Percentiles rank a stretch among this genome's conserved stretches.
phyloP scores from a whole-genome alignment of 2,113 vertebrate genomes.

The Riparia riparia region DNA sequence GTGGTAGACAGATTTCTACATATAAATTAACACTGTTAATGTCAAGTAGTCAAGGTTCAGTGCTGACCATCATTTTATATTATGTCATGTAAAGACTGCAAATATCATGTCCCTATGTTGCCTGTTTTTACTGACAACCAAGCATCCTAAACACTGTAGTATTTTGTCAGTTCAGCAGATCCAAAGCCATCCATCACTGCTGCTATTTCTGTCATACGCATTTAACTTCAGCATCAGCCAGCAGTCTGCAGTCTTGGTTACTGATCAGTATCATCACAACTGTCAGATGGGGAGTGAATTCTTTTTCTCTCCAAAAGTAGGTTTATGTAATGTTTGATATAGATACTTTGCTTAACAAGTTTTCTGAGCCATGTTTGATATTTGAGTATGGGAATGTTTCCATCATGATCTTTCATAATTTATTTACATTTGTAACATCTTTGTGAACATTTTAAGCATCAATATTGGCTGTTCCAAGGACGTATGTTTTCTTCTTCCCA shows the following conservation, averaged over 20 bases:
- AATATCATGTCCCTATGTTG: conserved; percentile 67
- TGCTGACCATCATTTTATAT: conserved; percentile 74
- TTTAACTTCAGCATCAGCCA: conserved; percentile 77
- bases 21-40: conserved; percentile 69
- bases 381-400: neutral
- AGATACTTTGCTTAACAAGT: neutral
- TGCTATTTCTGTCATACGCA: conserved; percentile 73
- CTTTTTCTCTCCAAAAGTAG: neutral
- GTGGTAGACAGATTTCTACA: conserved; percentile 58
- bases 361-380: neutral
- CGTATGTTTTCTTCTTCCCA: neutral
- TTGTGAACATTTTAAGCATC: neutral
- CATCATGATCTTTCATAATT: neutral
- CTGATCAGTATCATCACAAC: conserved; percentile 60
- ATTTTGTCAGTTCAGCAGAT: conserved; percentile 73
- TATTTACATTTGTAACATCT: neutral
- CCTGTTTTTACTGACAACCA: conserved; percentile 77
- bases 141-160: conserved; percentile 64
- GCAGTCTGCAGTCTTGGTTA: conserved; percentile 66
- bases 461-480: neutral
- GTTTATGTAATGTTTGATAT: neutral
- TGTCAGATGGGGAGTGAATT: neutral
- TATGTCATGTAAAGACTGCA: conserved; percentile 70
- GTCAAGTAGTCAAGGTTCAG: conserved; percentile 72
- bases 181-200: conserved; percentile 76